phyloP scores from a whole-genome alignment of 92 coral and sea anemone genomes.

The Epizoanthus stellaris region DNA sequence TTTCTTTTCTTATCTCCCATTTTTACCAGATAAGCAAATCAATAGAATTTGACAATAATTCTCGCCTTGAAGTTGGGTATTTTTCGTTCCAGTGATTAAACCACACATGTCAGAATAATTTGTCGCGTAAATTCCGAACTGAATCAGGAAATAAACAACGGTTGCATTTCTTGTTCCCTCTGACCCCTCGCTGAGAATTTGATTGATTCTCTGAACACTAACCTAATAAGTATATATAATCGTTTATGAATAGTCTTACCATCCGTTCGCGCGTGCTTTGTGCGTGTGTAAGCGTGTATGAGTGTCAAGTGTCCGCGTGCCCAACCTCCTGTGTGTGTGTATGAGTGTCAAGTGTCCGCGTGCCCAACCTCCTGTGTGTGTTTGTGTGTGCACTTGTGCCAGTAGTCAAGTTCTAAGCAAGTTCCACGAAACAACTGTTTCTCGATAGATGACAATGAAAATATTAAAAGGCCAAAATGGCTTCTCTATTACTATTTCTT shows the following conservation, averaged over 20 bases:
- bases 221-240: neutral
- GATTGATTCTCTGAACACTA: slow-evolving; percentile 24
- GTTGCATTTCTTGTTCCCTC: slow-evolving; percentile 17
- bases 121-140: slow-evolving; percentile 5
- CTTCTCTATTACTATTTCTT: too few species aligned
- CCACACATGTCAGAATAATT: slow-evolving; percentile 14
- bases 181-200: slow-evolving; percentile 18
- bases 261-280: neutral
- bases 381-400: too few species aligned
- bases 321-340: neutral
- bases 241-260: neutral
- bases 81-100: slow-evolving; percentile 1
- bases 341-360: too few species aligned
- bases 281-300: slow-evolving; percentile 2
- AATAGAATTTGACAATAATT: neutral
- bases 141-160: slow-evolving; percentile 15
- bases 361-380: too few species aligned
- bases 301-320: too few species aligned
- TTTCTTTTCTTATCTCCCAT: neutral
- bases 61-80: neutral
- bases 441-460: too few species aligned
- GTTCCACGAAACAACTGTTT: too few species aligned
- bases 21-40: slow-evolving; percentile 5
- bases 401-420: too few species aligned
- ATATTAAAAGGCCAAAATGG: too few species aligned